Evolutionary conservation across 2,113 vertebrate species (phyloP).

Genomic region (Macheiramphus alcinus): DNA sequence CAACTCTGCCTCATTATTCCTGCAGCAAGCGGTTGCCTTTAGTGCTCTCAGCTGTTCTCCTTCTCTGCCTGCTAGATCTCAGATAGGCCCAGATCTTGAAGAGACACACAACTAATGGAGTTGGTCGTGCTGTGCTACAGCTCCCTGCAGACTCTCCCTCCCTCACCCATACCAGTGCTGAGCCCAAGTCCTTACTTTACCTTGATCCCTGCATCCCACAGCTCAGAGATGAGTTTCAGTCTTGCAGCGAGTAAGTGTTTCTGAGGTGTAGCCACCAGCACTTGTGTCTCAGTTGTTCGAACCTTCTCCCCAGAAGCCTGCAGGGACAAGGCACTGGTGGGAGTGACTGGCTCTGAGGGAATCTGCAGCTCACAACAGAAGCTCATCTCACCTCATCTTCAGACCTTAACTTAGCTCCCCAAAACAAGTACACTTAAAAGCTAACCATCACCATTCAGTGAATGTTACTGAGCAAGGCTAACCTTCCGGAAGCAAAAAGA

Average conservation of each 20-base stretch:
- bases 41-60: background rate
- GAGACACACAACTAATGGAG: background rate
- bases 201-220: conserved; percentile 92
- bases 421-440: background rate
- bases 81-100: background rate
- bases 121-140: background rate
- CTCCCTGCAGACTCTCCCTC: background rate
- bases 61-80: background rate
- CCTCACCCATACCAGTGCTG: background rate
- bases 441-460: background rate
- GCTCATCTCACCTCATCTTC: background rate
- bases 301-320: conserved; percentile 75
- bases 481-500: background rate
- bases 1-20: background rate
- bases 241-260: conserved; percentile 86
- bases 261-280: conserved; percentile 92
- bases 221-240: conserved; percentile 82
- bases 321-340: background rate
- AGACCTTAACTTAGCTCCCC: background rate
- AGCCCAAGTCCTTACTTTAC: conserved; percentile 56
- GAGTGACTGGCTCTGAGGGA: background rate
- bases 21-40: background rate
- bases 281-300: conserved; percentile 88
- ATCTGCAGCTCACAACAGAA: background rate
- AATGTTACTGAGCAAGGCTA: background rate